phyloP scores from a whole-genome alignment of 1,140 invertebrate species.

The Drosophila baimaii region DNA sequence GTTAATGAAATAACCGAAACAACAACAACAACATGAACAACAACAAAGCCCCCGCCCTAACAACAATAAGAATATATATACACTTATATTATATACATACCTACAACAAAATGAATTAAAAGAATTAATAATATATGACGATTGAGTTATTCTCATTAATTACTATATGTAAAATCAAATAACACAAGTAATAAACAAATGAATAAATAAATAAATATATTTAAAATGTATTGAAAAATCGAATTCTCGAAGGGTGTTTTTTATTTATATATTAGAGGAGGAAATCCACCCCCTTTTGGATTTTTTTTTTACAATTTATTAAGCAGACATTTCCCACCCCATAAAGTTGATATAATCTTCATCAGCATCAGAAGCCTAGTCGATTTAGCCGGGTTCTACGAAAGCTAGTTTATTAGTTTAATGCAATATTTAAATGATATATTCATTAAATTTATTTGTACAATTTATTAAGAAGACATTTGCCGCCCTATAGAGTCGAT shows the following conservation, averaged over 20 bases:
- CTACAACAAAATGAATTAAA: conserved; percentile 52
- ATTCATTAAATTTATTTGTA: no score
- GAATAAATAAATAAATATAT: conserved; percentile 76
- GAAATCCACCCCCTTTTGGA: neutral
- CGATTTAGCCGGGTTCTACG: no score
- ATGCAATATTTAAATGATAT: no score
- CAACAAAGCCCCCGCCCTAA: conserved; percentile 72
- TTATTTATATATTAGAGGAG: neutral
- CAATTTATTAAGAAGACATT: neutral
- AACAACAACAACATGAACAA: conserved; percentile 54
- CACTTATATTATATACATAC: conserved; percentile 54
- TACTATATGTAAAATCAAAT: conserved; percentile 80
- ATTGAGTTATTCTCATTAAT: conserved; percentile 82
- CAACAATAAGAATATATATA: conserved; percentile 66
- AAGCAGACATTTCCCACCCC: neutral
- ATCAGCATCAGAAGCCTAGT: no score
- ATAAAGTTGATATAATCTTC: neutral
- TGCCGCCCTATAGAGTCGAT: neutral
- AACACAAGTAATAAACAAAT: conserved; percentile 71
- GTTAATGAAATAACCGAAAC: conserved; percentile 45
- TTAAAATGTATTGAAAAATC: conserved; percentile 59
- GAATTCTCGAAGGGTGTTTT: neutral
- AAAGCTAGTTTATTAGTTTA: no score
- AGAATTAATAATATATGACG: conserved; percentile 59
- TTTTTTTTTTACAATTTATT: no score